Evolutionary conservation across 2,888 invertebrate genomes (phyloP), one percentile per base, ranked within the genome.

Genomic region (Allophyes oxyacanthae): DNA sequence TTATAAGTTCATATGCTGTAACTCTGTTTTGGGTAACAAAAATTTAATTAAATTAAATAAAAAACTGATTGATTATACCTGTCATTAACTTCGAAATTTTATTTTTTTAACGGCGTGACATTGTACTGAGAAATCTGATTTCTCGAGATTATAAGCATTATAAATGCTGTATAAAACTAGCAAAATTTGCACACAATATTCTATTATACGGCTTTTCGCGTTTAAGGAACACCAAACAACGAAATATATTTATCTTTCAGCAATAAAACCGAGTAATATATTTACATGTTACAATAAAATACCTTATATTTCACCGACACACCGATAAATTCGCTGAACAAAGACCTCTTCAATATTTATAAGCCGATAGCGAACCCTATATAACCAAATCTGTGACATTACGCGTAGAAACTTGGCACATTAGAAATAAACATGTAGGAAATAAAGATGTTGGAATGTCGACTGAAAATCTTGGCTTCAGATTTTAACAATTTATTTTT

Each of bases 331-430:
- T 41, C 8, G 15, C 11, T 8, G 13, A 58, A 61, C 44, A 61
- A 52, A 55, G 13, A 46, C 50, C 48, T 49, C 9, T 51, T 70
- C 50, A 53, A 64, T 69, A 69, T 64, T 59, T 64, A 70, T 59
- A 56, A 56, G 55, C 30, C 28, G 13, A 64, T 38, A 48, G 33
- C 26, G 36, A 56, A 50, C 46, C 34, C 9, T 9, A 26, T 40
- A 37, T 45, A 49, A 48, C 40, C 53, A 52, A 57, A 57, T 49
- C 25, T 40, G 11, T 48, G 15, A 40, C 40, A 46, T 59, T 46
- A 50, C 38, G 41, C 28, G 36, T 26, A 53, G 28, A 34, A 62
- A 62, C 45, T 72, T 30, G 32, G 13, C 32, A 43, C 41, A 28
- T 54, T 32, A 55, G 26, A 46, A 55, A 55, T 33, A 43, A 48